These are phyloP conservation scores for Julus scandinavius DNA, from an alignment of 2,888 invertebrate species.

Conservation along the genomic window DNA sequence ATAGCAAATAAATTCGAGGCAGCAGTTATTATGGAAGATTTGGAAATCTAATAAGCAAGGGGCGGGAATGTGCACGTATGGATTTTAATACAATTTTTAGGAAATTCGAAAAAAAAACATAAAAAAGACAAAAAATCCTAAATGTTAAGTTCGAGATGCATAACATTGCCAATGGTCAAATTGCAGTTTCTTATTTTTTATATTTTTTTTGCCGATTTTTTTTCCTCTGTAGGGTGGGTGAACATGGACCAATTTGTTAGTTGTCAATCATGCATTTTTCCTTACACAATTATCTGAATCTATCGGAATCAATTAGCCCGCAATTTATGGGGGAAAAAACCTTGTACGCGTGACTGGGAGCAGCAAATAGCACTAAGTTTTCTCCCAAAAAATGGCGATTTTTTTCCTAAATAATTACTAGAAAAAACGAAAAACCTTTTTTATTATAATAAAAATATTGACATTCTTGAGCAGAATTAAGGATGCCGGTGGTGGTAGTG, in stretches of 20 bases:
- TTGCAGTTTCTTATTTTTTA: not conserved
- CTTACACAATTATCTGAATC: not conserved
- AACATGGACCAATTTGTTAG: not conserved
- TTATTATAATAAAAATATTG: too few species aligned
- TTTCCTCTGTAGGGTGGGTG: not conserved
- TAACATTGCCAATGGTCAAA: not conserved
- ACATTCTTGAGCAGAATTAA: too few species aligned
- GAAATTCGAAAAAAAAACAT: not conserved
- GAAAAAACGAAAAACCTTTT: too few species aligned
- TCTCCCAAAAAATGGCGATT: not conserved
- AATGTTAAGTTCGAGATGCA: not conserved
- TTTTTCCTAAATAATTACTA: not conserved
- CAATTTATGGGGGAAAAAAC: not conserved
- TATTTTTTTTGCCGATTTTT: not conserved
- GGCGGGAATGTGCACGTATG: not conserved
- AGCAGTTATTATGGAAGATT: conserved; percentile 2
- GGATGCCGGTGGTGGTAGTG: too few species aligned
- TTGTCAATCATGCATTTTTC: not conserved
- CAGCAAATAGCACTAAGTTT: not conserved
- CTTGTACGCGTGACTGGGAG: not conserved
- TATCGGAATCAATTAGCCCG: not conserved
- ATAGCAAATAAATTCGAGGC: conserved; percentile 18
- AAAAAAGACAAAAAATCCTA: not conserved
- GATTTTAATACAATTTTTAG: not conserved
- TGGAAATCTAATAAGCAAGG: not conserved